Evolutionary conservation across 2,797 vertebrate genomes (phyloP).

Genomic region (Sebastes matsubarae): DNA sequence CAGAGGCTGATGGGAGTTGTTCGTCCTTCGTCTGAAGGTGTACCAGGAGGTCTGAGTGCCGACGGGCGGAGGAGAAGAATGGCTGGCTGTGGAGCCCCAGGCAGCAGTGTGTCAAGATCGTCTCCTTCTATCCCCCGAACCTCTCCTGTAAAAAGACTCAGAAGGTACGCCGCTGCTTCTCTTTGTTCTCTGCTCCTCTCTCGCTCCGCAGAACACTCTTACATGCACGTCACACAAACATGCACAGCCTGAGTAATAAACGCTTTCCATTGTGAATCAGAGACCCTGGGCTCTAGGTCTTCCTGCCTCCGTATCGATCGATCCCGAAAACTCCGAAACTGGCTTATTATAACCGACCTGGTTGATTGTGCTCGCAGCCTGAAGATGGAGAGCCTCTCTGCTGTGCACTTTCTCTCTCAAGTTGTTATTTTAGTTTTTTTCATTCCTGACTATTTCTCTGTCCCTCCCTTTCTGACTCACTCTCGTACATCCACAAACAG

Average conservation of each 20-base stretch:
- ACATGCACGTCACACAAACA: conserved; percentile 36
- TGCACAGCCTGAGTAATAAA: conserved; percentile 49
- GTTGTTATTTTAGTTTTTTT: conserved; percentile 5
- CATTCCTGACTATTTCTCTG: conserved; percentile 15
- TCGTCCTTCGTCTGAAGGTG: conserved; percentile 83
- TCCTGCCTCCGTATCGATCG: conserved; percentile 70
- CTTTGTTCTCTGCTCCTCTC: conserved; percentile 24
- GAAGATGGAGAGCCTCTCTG: conserved; percentile 55
- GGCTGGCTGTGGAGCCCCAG: conserved; percentile 95
- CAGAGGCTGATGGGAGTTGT: conserved; percentile 55
- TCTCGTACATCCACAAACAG: conserved; percentile 49
- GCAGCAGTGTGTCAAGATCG: conserved; percentile 87
- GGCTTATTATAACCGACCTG: conserved; percentile 66
- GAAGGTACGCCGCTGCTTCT: conserved; percentile 69
- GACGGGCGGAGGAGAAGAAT: conserved; percentile 85
- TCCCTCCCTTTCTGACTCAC: conserved; percentile 29
- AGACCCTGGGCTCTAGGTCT: conserved; percentile 31
- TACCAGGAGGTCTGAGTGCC: conserved; percentile 89
- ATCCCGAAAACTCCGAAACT: conserved; percentile 56
- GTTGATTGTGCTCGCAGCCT: conserved; percentile 49
- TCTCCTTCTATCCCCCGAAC: conserved; percentile 88
- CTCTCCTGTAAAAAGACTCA: conserved; percentile 88
- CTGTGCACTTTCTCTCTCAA: conserved; percentile 26
- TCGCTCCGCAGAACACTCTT: neutral
- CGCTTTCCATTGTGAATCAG: conserved; percentile 55